Base-by-base conservation (phyloP, 2,113 vertebrate genomes). In the Poicephalus meyeri region DNA sequence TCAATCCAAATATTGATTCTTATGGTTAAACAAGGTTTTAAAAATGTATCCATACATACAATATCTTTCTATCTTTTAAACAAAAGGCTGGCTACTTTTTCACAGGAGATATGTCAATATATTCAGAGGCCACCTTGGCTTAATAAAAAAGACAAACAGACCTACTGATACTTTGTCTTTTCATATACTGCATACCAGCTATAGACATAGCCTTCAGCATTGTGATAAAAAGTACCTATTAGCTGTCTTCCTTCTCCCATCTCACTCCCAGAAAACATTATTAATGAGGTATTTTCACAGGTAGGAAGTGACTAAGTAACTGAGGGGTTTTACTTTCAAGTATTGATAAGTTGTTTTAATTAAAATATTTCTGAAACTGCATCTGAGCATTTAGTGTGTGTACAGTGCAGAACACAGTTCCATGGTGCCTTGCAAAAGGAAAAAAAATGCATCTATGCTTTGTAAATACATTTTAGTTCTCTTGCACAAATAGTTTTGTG, bases 151-250 rank as follows among this genome's bases (percentile, higher is more conserved):
- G 11, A 49, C 17, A 60, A 80, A 39, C 6, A 61, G 31, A 53
- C 11, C 10, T 69, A 55, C 24, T 10, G 20, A 35, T 35, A 42
- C 3, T 70, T 86, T 46, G 12, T 53, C 11, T 42, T 70, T 73
- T 82, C 72, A 19, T 76, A 46, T 35, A 20, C 9, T 9, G 31
- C 69, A n/a, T 46, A 53, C 23, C n/a, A 95, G 28, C 41, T 71
- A 58, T 18, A 86, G 69, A 24, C 37, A 35, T 16, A 76, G 8
- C 24, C 18, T 86, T 82, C 56, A 81, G 58, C 31, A 44, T 56
- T 47, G 52, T 0, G 0, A 52, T 21, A 29, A 52, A 63, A 81
- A 35, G 14, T 35, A 25, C 28, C 29, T 28, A 28, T 12, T 7
- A 68, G 20, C 14, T 42, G 10, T 37, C 56, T 84, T 81, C 17